phyloP scores from a whole-genome alignment of 2,797 vertebrate species.

The Premnoplex brunnescens region DNA sequence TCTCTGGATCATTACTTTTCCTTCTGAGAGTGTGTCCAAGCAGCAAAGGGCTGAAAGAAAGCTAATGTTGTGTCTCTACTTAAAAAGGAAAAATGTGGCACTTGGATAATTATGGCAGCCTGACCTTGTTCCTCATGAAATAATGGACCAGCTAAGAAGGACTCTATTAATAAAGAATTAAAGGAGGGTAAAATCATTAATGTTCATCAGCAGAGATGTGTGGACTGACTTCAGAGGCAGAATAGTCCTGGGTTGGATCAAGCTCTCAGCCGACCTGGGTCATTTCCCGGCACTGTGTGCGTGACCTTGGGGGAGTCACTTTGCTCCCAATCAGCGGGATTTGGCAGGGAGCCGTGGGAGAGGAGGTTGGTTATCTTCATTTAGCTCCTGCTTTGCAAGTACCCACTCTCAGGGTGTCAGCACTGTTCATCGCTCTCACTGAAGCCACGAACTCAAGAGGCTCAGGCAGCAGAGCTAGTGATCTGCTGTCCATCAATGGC shows the following conservation, averaged over 20 bases:
- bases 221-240: slow-evolving; percentile 19
- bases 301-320: neutral
- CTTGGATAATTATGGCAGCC: slow-evolving; percentile 52
- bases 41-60: slow-evolving; percentile 25
- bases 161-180: slow-evolving; percentile 61
- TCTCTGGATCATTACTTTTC: slow-evolving; percentile 51
- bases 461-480: neutral
- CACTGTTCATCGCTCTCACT: neutral
- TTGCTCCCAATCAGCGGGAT: neutral
- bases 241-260: neutral
- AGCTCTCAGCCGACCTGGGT: neutral
- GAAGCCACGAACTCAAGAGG: neutral
- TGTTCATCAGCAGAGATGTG: slow-evolving; percentile 44
- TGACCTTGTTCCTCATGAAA: slow-evolving; percentile 52
- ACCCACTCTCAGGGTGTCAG: neutral
- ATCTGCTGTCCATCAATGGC: neutral
- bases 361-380: neutral
- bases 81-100: slow-evolving; percentile 53
- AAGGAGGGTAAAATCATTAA: slow-evolving; percentile 51
- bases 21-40: slow-evolving; percentile 12
- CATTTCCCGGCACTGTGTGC: neutral
- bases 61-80: slow-evolving; percentile 25
- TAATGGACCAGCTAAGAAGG: slow-evolving; percentile 40
- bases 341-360: neutral
- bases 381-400: neutral